phyloP scores from a whole-genome alignment of 2,888 invertebrate species.

The Ormia ochracea region DNA sequence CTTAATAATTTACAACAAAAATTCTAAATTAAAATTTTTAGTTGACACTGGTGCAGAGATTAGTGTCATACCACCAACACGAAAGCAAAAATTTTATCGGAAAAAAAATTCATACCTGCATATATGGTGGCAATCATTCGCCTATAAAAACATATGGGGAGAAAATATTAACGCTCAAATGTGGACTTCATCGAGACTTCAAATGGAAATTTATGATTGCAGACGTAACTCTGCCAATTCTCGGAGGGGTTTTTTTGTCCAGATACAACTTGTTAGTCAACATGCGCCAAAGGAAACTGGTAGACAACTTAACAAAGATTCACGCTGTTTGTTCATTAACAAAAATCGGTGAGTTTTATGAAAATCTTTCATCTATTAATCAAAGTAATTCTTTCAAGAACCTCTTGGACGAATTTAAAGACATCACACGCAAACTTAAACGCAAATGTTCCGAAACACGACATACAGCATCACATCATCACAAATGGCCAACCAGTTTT shows the following conservation, averaged over 20 bases:
- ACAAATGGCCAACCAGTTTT: slow-evolving; percentile 48
- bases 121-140: slow-evolving; percentile 1
- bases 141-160: slow-evolving; percentile 9
- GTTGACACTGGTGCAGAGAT: slow-evolving; percentile 50
- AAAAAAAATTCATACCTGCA: slow-evolving; percentile 19
- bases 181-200: slow-evolving; percentile 41
- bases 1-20: not conserved
- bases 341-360: not conserved
- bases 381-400: slow-evolving; percentile 25
- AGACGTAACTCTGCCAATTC: slow-evolving; percentile 48
- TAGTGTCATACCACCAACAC: slow-evolving; percentile 33
- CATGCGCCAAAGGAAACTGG: slow-evolving; percentile 26
- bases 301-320: slow-evolving; percentile 24
- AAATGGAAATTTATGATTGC: slow-evolving; percentile 38
- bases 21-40: slow-evolving; percentile 39
- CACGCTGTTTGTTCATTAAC: not conserved
- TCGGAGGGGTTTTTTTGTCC: slow-evolving; percentile 47
- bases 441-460: not conserved
- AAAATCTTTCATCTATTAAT: slow-evolving; percentile 8
- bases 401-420: slow-evolving; percentile 28
- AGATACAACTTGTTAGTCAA: slow-evolving; percentile 1
- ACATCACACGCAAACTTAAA: not conserved
- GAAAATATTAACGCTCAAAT: slow-evolving; percentile 30
- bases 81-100: slow-evolving; percentile 13
- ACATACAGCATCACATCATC: slow-evolving; percentile 52